Conservation (phyloP, 2,888 invertebrate genomes). For the Hyppa rectilinea region DNA sequence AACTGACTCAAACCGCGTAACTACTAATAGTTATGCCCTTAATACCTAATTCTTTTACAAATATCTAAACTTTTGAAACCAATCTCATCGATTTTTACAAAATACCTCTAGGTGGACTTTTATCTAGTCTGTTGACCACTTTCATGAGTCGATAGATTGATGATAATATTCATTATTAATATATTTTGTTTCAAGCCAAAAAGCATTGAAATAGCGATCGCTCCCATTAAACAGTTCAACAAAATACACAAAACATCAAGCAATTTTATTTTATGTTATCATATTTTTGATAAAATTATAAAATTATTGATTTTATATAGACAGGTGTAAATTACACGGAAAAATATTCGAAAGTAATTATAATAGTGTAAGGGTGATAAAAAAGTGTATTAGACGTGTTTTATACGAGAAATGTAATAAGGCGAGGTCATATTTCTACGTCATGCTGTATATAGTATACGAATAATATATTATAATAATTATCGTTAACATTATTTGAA, state of each 20-base stretch:
- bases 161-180: slow-evolving; percentile 58
- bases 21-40: slow-evolving; percentile 73
- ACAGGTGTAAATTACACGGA: slow-evolving; percentile 58
- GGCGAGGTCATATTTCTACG: slow-evolving; percentile 62
- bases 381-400: slow-evolving; percentile 59
- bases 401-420: slow-evolving; percentile 55
- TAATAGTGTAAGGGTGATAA: slow-evolving; percentile 51
- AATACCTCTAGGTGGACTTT: slow-evolving; percentile 70
- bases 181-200: slow-evolving; percentile 71
- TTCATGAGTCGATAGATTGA: slow-evolving; percentile 58
- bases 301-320: slow-evolving; percentile 40
- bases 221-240: slow-evolving; percentile 60
- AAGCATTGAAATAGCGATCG: slow-evolving; percentile 71
- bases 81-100: slow-evolving; percentile 63
- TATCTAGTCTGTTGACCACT: slow-evolving; percentile 54
- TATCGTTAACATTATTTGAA: slow-evolving; percentile 21
- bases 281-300: slow-evolving; percentile 39
- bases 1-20: slow-evolving; percentile 65
- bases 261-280: slow-evolving; percentile 39
- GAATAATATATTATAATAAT: slow-evolving; percentile 32
- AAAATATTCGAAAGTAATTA: slow-evolving; percentile 54
- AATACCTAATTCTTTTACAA: slow-evolving; percentile 71
- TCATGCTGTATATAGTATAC: slow-evolving; percentile 23
- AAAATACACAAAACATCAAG: slow-evolving; percentile 63
- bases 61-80: slow-evolving; percentile 68